Evolutionary conservation across 2,113 vertebrate genomes (phyloP), one percentile per base, ranked within the genome.

Genomic region (Romanogobio albipinnatus): DNA sequence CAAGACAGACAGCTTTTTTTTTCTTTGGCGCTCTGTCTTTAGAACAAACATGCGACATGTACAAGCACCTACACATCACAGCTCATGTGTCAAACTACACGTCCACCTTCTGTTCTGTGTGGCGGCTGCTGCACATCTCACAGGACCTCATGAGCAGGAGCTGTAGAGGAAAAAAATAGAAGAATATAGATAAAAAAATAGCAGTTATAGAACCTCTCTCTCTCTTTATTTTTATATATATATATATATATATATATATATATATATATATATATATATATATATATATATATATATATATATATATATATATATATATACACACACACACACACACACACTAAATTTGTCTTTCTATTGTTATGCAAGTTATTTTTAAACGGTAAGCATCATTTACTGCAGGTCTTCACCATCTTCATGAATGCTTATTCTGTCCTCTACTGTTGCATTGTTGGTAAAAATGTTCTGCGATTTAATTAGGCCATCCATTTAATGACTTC

Each of bases 31-130:
- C 51, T 36, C 39, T 43, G 76, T 62, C 22, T 79, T 45, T 14
- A 59, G 29, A 24, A 11, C 76, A 77, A 74, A 14, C 70, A 74
- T 73, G 70, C 43, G 5, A n/a, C 19, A 2, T 43, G 33, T 77
- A 24, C 76, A 59, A n/a, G 19, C 33, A 45, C 29, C 56, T 61
- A 56, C 39, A 79, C n/a, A 26, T 77, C 51, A 76, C 29, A 59
- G 15, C 73, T 75, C 8, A 9, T 76, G 76, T 78, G 76, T 78
- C 76, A 78, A 24, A 61, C 33, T 15, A 45, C 76, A 77, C 33
- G 11, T 74, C 70, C n/a, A 74, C 43, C 43, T 47, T 74, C 43
- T 73, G 22, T 73, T 70, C 17, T 70, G 33, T 68, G 66, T 22
- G 17, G 68, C 4, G 9, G 39, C 68, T 24, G 5, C 4, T n/a